phyloP scores from a whole-genome alignment of 2,113 vertebrate species.

The Chaetorhynchus papuensis region DNA sequence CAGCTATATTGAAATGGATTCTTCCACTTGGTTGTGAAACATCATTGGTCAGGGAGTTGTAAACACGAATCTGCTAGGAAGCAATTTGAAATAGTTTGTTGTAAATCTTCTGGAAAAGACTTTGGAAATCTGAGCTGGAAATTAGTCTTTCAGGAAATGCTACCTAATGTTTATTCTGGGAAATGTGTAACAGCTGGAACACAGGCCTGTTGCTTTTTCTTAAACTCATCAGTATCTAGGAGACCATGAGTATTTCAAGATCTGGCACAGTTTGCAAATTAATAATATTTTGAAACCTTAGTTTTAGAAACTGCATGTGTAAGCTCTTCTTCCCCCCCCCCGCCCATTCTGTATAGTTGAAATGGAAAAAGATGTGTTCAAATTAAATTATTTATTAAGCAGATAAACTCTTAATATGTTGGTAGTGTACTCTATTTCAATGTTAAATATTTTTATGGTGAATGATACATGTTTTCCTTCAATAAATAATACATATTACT shows the following conservation, averaged over 20 bases:
- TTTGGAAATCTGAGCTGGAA: slow-evolving; percentile 18
- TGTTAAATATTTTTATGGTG: background rate
- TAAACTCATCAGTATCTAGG: background rate
- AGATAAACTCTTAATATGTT: background rate
- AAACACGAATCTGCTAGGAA: background rate
- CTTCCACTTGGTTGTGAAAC: background rate
- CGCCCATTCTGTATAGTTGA: background rate
- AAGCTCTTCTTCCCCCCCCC: background rate
- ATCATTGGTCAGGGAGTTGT: background rate
- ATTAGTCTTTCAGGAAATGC: background rate
- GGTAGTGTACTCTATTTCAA: background rate
- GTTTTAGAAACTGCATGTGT: background rate
- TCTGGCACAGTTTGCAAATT: background rate
- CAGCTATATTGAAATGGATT: background rate
- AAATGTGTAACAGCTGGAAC: background rate
- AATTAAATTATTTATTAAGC: background rate
- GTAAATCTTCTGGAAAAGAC: background rate
- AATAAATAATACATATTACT: background rate
- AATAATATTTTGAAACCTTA: background rate
- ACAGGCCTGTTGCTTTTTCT: background rate
- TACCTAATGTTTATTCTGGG: slow-evolving; percentile 23
- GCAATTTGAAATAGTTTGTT: background rate
- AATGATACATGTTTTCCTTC: background rate
- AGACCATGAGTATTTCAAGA: background rate
- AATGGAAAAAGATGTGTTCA: background rate